phyloP scores from a whole-genome alignment of 2,888 invertebrate genomes.

The Eupsilia transversa region DNA sequence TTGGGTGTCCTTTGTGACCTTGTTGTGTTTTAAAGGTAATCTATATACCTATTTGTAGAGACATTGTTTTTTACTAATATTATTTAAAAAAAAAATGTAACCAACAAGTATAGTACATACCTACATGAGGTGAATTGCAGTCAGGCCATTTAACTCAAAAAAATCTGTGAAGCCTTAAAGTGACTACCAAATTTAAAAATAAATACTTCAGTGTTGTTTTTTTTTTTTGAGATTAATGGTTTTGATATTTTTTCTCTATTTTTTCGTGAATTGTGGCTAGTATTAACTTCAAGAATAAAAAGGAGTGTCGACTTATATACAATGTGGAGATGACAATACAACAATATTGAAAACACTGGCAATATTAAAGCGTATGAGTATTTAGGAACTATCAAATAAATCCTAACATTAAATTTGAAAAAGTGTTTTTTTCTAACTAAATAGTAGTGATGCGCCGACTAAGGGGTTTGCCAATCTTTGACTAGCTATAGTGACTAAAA shows the following conservation, averaged over 20 bases:
- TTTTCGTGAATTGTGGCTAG: neutral
- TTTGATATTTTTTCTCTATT: fast-evolving
- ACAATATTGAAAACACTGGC: no score
- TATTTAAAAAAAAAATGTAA: neutral
- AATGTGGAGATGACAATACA: no score
- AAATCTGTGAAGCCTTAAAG: neutral
- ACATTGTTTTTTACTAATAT: neutral
- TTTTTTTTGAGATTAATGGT: neutral
- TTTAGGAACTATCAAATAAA: no score
- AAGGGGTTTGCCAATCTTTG: no score
- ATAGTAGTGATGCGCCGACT: no score
- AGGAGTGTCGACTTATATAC: no score
- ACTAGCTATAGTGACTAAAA: no score
- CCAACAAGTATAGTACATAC: neutral
- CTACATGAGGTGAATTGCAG: neutral
- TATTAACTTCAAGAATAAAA: neutral
- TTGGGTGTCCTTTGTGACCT: neutral
- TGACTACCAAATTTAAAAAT: neutral
- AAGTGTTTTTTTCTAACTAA: no score
- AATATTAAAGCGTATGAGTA: no score
- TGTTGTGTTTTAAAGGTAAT: neutral
- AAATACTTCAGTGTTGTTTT: neutral
- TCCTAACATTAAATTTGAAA: no score
- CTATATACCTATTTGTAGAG: neutral
- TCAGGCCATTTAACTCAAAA: neutral